Evolutionary conservation across 2,113 vertebrate genomes (phyloP), one percentile per base, ranked within the genome.

Genomic region (Gyps fulvus): DNA sequence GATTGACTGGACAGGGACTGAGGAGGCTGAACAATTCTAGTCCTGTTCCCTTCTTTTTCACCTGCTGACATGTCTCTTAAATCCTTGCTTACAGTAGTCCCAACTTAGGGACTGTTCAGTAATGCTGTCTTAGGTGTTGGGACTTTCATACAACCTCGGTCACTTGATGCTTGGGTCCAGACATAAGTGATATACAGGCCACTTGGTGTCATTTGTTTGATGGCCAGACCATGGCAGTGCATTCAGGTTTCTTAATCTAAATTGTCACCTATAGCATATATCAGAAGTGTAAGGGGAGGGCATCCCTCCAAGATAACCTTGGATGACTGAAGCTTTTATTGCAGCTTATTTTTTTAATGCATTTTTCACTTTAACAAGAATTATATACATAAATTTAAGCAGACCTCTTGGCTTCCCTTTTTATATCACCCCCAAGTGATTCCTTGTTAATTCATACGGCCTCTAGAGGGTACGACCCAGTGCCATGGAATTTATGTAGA

Each of bases 121-220:
- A 20, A 20, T 22, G 38, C 25, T 52, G 21, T 65, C 7, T 0
- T 21, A 15, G 0, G 1, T 58, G 16, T 43, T 79, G 61, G 57
- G 80, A 62, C 18, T 78, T 91, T 36, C 27, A n/a, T 38, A 43
- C 11, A 29, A 0, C 34, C 36, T 7, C 10, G 31, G 21, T 13
- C 27, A 15, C 26, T 57, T 16, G 18, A 26, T 57, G 67, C 58
- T 42, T 63, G 45, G 10, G 19, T 55, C 36, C 27, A 78, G 40
- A 29, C 42, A 6, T 16, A 47, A 74, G 42, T 82, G 77, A 22
- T n/a, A 4, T 0, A 8, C 40, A 66, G 26, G 36, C 12, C 10
- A 34, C 23, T 25, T 38, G 52, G 10, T 66, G 19, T 57, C 9
- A 4, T 54, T 65, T 40, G 5, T 52, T 57, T 70, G 59, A 50